phyloP scores from a whole-genome alignment of 2,888 invertebrate species.

The Choristoneura rosaceana region DNA sequence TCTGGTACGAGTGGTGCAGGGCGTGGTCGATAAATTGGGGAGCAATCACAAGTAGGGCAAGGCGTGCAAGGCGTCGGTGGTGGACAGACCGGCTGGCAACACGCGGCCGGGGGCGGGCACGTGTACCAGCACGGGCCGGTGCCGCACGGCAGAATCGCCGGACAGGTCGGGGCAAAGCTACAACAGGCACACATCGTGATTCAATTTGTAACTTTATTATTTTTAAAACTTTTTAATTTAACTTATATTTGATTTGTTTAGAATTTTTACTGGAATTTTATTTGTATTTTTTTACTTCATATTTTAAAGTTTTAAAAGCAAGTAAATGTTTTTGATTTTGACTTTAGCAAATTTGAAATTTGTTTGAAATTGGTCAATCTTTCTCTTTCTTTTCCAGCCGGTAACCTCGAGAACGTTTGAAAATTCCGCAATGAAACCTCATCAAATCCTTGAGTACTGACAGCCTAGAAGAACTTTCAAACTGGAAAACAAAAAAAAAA shows the following conservation, averaged over 20 bases:
- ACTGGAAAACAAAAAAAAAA: neutral
- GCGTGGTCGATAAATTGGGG: constrained; percentile 67
- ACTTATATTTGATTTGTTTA: neutral
- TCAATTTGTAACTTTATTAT: constrained; percentile 16
- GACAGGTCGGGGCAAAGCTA: constrained; percentile 72
- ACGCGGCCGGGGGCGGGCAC: constrained; percentile 70
- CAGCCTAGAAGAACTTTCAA: neutral
- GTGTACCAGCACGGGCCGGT: constrained; percentile 61
- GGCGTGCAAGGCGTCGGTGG: constrained; percentile 76
- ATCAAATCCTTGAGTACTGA: neutral
- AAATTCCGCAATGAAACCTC: neutral
- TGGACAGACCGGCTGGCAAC: constrained; percentile 72
- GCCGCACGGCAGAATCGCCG: constrained; percentile 75
- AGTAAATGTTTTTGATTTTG: constrained; percentile 7
- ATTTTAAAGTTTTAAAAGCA: neutral
- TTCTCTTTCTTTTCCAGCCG: neutral
- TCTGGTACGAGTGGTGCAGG: constrained; percentile 75
- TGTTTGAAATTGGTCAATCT: neutral
- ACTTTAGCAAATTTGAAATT: neutral
- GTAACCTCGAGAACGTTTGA: neutral
- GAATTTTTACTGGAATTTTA: neutral
- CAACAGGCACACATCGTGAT: constrained; percentile 61
- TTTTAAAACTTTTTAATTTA: constrained; percentile 25
- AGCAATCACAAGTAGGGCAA: constrained; percentile 74
- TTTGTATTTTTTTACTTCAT: neutral